phyloP scores from a whole-genome alignment of 1,140 invertebrate genomes.

The Amyelois transitella region DNA sequence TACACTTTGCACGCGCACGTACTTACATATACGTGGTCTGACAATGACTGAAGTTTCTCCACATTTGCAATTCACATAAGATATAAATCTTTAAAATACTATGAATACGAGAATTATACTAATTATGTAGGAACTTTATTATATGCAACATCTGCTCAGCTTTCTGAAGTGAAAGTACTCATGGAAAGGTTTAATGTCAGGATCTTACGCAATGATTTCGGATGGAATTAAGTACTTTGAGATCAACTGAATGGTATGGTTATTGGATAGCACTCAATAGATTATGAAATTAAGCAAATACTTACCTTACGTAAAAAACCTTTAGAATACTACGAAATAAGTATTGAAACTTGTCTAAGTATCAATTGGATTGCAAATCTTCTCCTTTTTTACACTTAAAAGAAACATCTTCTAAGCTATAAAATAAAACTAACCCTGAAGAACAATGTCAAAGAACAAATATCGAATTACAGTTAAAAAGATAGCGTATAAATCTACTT shows the following conservation, averaged over 20 bases:
- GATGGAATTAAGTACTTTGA: neutral
- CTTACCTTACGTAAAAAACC: too few relatives aligned
- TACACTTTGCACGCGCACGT: neutral
- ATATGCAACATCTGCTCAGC: constrained; percentile 6
- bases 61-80: constrained; percentile 9
- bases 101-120: neutral
- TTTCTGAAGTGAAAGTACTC: constrained; percentile 6
- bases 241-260: neutral
- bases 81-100: constrained; percentile 13
- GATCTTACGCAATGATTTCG: neutral
- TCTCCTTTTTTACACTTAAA: too few relatives aligned
- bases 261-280: too few relatives aligned
- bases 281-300: too few relatives aligned
- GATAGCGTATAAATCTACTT: neutral
- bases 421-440: neutral
- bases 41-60: constrained; percentile 13
- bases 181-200: neutral
- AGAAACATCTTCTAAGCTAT: too few relatives aligned
- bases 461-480: neutral
- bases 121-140: neutral
- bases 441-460: neutral
- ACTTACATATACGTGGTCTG: neutral
- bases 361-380: too few relatives aligned
- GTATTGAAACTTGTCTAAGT: too few relatives aligned
- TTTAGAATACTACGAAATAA: too few relatives aligned